Evolutionary conservation across 2,113 vertebrate species (phyloP), one percentile per base, ranked within the genome.

Genomic region (Protomyctophum bolini): DNA sequence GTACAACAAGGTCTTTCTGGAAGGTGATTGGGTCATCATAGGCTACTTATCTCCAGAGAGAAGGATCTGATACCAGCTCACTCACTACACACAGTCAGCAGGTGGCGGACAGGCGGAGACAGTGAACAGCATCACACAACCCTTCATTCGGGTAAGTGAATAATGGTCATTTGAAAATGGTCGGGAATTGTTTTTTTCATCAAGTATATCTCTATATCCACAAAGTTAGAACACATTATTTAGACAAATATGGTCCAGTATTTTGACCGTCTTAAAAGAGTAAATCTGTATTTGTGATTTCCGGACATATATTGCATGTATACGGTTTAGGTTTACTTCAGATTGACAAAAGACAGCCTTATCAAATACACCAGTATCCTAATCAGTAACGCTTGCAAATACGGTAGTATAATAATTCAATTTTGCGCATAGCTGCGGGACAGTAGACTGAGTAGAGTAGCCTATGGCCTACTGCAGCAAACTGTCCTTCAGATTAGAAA

Each of bases 1-100:
- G 74, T 75, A 41, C 4, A 45, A 67, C 52, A 50, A 45, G 52
- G 49, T 21, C 12, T 6, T 12, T 11, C 61, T 33, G 67, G 41
- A 65, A 46, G 45, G 54, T 77, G 80, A 88, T 87, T 88, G 88
- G 88, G 63, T 77, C 46, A 21, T 41, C 33, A 41, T 3, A 41
- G 33, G 3, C 5, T 4, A 41, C 1, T 0, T 11, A 6, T 0
- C 15, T 4, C 56, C 28, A 10, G 60, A 21, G 21, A 21, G 21
- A 33, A 52, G 72, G 21, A 46, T 29, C 50, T 45, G 3, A 48
- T 29, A 58, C 12, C 14, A 47, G 2, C 48, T 6, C 41, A 4
- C 11, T 60, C 7, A 15, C 73, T 41, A 41, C 33, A 41, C 45
- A 58, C 33, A 1, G 48, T 60, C n/a, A 66, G 63, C 10, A 21